These are phyloP conservation scores for Odontesthes bonariensis DNA, from an alignment of 2,113 vertebrate genomes.

Conservation along the genomic window DNA sequence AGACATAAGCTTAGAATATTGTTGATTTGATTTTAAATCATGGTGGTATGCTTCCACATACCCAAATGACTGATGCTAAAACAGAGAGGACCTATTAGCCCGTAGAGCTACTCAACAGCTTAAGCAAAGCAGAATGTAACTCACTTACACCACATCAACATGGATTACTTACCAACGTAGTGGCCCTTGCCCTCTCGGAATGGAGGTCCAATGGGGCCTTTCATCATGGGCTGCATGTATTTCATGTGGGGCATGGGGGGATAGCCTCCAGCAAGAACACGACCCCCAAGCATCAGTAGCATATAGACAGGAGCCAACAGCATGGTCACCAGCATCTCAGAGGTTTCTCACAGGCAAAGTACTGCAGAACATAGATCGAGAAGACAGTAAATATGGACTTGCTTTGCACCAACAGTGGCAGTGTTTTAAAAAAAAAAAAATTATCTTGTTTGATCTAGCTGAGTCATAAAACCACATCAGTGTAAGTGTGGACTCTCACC, in stretches of 20 bases:
- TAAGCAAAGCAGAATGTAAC: background rate
- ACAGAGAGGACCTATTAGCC: background rate
- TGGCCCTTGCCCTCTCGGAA: constrained; percentile 99
- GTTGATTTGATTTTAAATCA: background rate
- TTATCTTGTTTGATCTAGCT: background rate
- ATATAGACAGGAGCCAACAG: constrained; percentile 75
- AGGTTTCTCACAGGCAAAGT: constrained; percentile 61
- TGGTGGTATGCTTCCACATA: background rate
- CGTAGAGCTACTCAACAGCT: background rate
- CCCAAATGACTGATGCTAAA: background rate
- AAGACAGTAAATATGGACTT: background rate
- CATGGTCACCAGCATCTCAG: constrained; percentile 73
- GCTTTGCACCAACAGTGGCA: background rate
- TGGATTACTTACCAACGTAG: constrained; percentile 91
- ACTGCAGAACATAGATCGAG: constrained; percentile 48
- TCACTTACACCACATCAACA: background rate
- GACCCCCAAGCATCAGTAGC: constrained; percentile 80
- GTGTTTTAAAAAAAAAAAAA: too few species aligned
- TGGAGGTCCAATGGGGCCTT: constrained; percentile 95
- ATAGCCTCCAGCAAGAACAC: constrained; percentile 87
- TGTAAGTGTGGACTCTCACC: too few species aligned
- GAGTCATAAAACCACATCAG: background rate
- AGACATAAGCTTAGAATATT: background rate
- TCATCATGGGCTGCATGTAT: constrained; percentile 98
- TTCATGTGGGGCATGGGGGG: constrained; percentile 89